phyloP scores from a whole-genome alignment of 2,113 vertebrate species.

The Ctenodactylus gundi region DNA sequence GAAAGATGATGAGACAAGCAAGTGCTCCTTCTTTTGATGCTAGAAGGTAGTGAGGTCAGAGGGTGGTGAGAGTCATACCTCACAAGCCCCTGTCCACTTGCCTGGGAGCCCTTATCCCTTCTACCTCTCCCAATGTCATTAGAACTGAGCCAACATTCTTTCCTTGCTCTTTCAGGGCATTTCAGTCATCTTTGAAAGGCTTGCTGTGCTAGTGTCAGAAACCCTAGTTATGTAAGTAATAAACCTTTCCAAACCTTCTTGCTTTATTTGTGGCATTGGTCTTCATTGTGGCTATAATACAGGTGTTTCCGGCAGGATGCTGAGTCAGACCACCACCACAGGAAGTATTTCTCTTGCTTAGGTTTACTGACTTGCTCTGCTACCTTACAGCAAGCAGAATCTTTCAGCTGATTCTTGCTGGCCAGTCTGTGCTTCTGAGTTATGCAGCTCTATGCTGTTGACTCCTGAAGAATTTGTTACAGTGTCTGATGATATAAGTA shows the following conservation, averaged over 20 bases:
- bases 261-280: background rate
- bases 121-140: background rate
- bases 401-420: background rate
- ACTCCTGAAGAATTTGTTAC: background rate
- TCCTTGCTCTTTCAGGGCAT: background rate
- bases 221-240: background rate
- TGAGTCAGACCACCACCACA: background rate
- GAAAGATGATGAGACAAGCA: background rate
- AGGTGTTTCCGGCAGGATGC: background rate
- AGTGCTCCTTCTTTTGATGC: background rate
- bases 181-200: background rate
- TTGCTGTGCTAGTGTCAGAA: background rate
- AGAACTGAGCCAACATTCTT: background rate
- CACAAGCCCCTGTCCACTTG: background rate
- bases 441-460: background rate
- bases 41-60: background rate
- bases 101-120: too few species aligned
- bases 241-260: background rate
- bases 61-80: background rate
- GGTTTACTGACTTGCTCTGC: background rate
- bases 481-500: background rate
- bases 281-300: background rate
- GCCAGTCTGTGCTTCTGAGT: background rate
- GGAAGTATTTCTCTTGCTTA: background rate
- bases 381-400: background rate